Conservation (phyloP, 2,113 vertebrate species). For the Taurulus bubalis region DNA sequence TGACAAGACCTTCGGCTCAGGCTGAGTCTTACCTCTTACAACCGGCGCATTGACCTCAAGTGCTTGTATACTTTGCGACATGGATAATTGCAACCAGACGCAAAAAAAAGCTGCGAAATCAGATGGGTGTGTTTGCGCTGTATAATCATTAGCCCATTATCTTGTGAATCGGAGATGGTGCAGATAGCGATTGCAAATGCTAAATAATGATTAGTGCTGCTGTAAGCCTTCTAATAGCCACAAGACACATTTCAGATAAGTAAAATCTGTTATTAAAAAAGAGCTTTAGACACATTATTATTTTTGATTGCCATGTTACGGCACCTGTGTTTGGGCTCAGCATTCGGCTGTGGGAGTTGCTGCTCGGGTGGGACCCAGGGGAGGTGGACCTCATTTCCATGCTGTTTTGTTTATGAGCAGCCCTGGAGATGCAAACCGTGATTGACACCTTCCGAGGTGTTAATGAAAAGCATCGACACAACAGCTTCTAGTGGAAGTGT, state of each 20-base stretch:
- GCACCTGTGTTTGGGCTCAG: not conserved
- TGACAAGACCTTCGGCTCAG: not conserved
- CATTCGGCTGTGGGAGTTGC: not conserved
- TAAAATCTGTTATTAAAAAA: not conserved
- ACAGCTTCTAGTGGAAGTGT: conserved; percentile 57
- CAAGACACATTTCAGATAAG: not conserved
- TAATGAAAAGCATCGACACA: conserved; percentile 77
- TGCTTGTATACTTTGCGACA: not conserved
- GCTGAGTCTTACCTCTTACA: not conserved
- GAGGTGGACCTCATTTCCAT: conserved; percentile 46
- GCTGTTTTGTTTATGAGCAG: conserved; percentile 69
- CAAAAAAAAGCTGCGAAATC: not conserved
- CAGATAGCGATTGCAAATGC: not conserved
- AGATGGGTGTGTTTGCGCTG: not conserved
- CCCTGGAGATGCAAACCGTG: conserved; percentile 46
- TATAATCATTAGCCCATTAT: not conserved
- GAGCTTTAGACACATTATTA: not conserved
- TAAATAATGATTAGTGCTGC: not conserved
- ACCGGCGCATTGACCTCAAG: not conserved
- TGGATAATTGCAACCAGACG: not conserved
- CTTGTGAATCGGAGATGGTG: not conserved
- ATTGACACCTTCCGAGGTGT: conserved; percentile 76
- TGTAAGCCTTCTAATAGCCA: not conserved
- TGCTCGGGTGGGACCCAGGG: conserved; percentile 16
- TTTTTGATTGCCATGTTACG: not conserved